Base-by-base conservation (phyloP, 1,140 invertebrate genomes). In the Drosophila paulistorum region DNA sequence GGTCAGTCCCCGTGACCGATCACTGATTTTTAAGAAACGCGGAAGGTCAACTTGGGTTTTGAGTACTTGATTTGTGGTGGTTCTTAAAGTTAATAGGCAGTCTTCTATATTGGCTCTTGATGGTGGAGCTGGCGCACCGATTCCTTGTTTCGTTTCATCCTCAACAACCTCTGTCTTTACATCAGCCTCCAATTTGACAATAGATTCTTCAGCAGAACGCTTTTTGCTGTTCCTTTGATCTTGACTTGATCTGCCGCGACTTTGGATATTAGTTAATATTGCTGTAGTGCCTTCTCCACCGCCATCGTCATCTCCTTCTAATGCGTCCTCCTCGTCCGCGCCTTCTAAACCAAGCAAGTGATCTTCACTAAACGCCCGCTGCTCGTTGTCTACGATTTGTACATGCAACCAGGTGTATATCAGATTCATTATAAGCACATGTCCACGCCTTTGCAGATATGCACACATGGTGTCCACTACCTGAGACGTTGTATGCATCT, bases 361-460 rank as follows among this genome's bases (percentile, higher is more conserved):
- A 78, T 91, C 92, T 67, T 92, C 93, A 77, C 63, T 86, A 90
- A 79, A 79, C 20, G 78, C 54, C 0, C 65, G 74, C 37, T 81
- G 93, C 64, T 91, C 80, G 77, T 93, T 73, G 79, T 92, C 87
- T 20, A 93, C 93, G 80, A 94, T 92, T 69, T 94, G 94, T 68
- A 94, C 93, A 67, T 94, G 93, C 68, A 94, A 93, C 94, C 94
- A 94, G n/a, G 93, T 94, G 69, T 94, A 93, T 13, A 94, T 83
- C 73, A 95, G 94, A 93, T 95, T 95, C 91, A 95, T 94, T 72
- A 96, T 91, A 72, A 95, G 93, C 26, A 95, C 93, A 92, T 96
- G 95, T 1, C 95, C 94, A 83, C 95, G 93, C 81, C 94, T 94
- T 30, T 94, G 93, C 48, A 96, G 91, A 92, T 94, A 96, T 64